phyloP scores from a whole-genome alignment of 64 coral and sea anemone species.

The Acropora yongei region DNA sequence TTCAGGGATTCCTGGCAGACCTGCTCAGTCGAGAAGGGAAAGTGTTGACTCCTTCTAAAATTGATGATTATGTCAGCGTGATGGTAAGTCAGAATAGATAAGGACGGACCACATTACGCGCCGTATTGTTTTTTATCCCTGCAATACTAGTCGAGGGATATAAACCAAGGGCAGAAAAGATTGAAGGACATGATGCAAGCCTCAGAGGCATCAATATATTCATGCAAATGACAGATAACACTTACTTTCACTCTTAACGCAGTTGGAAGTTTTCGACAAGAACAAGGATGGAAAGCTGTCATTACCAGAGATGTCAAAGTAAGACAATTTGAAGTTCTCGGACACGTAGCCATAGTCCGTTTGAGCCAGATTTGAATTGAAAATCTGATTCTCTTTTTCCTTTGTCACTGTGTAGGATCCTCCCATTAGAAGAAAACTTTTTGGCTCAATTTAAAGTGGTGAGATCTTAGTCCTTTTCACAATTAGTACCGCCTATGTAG shows the following conservation, averaged over 20 bases:
- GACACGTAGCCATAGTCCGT: too few relatives aligned
- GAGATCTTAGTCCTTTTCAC: neutral
- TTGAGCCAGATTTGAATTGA: too few relatives aligned
- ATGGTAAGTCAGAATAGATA: slow-evolving; percentile 6
- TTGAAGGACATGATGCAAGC: too few relatives aligned
- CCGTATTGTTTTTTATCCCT: too few relatives aligned
- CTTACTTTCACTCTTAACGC: neutral
- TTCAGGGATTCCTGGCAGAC: slow-evolving; percentile 16
- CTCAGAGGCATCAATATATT: too few relatives aligned
- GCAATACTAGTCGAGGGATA: too few relatives aligned
- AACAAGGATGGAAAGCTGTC: slow-evolving; percentile 48
- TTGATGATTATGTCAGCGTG: neutral
- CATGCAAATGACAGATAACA: too few relatives aligned
- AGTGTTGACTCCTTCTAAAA: neutral
- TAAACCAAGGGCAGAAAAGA: too few relatives aligned
- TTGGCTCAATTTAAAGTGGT: slow-evolving; percentile 10
- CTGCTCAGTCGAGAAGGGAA: slow-evolving; percentile 4
- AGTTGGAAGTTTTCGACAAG: slow-evolving; percentile 33
- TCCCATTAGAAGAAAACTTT: slow-evolving; percentile 33
- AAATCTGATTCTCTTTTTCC: too few relatives aligned
- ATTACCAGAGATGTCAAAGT: slow-evolving; percentile 30
- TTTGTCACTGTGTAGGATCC: neutral
- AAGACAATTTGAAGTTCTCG: neutral
- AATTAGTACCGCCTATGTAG: too few relatives aligned
- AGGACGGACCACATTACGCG: neutral